Evolutionary conservation across 1,140 invertebrate species (phyloP).

Genomic region (Leptinotarsa texana): DNA sequence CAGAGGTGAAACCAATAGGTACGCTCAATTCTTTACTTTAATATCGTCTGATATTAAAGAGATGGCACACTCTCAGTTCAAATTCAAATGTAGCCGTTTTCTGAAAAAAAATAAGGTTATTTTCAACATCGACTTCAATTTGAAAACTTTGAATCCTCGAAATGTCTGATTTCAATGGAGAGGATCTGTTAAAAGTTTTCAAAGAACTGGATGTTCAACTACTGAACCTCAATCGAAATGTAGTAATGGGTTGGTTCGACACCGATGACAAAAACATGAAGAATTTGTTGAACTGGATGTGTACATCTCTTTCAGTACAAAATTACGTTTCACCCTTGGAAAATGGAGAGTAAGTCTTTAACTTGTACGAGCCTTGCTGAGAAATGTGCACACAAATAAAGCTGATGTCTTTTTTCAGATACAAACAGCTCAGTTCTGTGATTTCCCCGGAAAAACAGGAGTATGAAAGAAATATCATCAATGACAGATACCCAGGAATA

Average conservation of each 20-base stretch:
- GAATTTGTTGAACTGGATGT: slow-evolving; percentile 44
- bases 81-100: too few relatives aligned
- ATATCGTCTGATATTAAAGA: too few relatives aligned
- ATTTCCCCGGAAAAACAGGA: neutral
- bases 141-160: neutral
- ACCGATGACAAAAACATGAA: slow-evolving; percentile 38
- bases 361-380: too few relatives aligned
- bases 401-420: slow-evolving; percentile 1
- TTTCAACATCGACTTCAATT: too few relatives aligned
- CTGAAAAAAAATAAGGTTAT: too few relatives aligned
- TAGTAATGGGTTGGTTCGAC: slow-evolving; percentile 48
- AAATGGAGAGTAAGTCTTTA: slow-evolving; percentile 37
- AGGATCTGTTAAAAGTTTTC: slow-evolving; percentile 38
- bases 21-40: too few relatives aligned
- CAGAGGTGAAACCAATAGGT: too few relatives aligned
- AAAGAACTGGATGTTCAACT: slow-evolving; percentile 37
- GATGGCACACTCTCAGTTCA: too few relatives aligned
- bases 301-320: slow-evolving; percentile 33
- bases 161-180: slow-evolving; percentile 30
- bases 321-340: slow-evolving; percentile 39
- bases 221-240: slow-evolving; percentile 36
- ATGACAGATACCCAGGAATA: slow-evolving; percentile 35
- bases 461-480: neutral
- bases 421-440: neutral
- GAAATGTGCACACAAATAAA: too few relatives aligned